These are phyloP conservation scores for Alviniconcha strummeri DNA, from an alignment of 2,888 invertebrate genomes.

Conservation along the genomic window DNA sequence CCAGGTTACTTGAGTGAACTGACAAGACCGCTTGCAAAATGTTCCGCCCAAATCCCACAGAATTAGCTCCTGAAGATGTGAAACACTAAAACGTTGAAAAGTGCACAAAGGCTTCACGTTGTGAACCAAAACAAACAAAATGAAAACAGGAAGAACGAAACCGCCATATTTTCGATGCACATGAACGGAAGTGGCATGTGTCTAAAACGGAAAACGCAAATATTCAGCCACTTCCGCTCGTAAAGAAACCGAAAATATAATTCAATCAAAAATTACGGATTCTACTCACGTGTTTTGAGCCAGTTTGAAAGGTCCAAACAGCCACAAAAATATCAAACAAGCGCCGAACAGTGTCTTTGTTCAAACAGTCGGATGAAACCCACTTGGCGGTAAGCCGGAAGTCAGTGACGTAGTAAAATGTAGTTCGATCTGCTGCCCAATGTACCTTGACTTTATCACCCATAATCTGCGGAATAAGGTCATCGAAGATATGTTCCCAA, in stretches of 20 bases:
- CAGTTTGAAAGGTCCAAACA: not conserved
- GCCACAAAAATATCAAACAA: slow-evolving; percentile 6
- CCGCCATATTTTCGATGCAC: slow-evolving; percentile 31
- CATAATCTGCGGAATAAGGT: no score
- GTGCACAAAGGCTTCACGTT: no score
- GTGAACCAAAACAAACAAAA: no score
- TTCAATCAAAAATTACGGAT: not conserved
- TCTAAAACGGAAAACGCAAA: slow-evolving; percentile 47
- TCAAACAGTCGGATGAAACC: slow-evolving; percentile 38
- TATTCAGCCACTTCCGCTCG: slow-evolving; percentile 44
- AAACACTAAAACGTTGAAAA: no score
- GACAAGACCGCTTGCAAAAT: no score
- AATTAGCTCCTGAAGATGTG: no score
- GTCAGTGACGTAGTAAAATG: slow-evolving; percentile 38
- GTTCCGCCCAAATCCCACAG: no score
- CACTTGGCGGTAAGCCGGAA: slow-evolving; percentile 42
- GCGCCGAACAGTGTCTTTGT: not conserved
- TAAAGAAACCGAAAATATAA: slow-evolving; percentile 16
- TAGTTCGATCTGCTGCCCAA: not conserved
- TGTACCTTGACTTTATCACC: no score
- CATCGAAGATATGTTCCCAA: no score
- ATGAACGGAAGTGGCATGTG: slow-evolving; percentile 53
- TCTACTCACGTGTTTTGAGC: slow-evolving; percentile 28
- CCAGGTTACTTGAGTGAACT: no score
- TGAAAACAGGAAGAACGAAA: not conserved